Evolutionary conservation across 2,113 vertebrate genomes (phyloP), one percentile per base, ranked within the genome.

Genomic region (Larimichthys crocea): DNA sequence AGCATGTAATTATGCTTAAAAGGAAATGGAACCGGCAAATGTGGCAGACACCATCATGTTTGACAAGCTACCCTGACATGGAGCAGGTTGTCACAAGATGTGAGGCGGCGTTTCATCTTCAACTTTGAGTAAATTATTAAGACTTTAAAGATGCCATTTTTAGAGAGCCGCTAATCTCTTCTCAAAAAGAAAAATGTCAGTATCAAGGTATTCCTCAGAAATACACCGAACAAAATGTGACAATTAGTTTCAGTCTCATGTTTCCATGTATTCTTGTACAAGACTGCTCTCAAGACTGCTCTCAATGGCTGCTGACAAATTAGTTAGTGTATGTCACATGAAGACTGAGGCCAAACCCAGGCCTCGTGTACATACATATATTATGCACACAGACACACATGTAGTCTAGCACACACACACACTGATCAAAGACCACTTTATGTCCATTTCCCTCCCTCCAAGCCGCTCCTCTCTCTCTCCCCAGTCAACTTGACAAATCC

Each of bases 401-500:
- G 29, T 56, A 31, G 56, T 50, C 48, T 20, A n/a, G 29, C 55
- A 72, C 67, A 74, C 74, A 12, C 11, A 78, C 35, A 40, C 69
- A 63, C 55, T 75, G 74, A 79, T 85, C 69, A 88, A 85, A 81
- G 73, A 81, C 46, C 64, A 66, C 74, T 85, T 82, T 69, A 40
- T 63, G 75, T 85, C 80, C 74, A 76, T 68, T 79, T 49, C 74
- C 79, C 56, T 68, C 44, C 76, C 71, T 65, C 35, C 53, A n/a
- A 79, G 67, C 57, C 57, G 60, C 80, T 63, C 76, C 24, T 62
- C 66, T 65, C 61, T 26, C 26, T 26, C 62, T 71, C 77, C 75
- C 80, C 59, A 81, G 75, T 90, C 86, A 84, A 82, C 89, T 86
- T 86, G 84, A 90, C 80, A 90, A 87, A 86, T 84, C 85, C 88